A percentile compares a stretch with the other conserved stretches of the same genome.
Conservation (phyloP, 2,888 invertebrate genomes). For the Drosophila kambysellisi region DNA sequence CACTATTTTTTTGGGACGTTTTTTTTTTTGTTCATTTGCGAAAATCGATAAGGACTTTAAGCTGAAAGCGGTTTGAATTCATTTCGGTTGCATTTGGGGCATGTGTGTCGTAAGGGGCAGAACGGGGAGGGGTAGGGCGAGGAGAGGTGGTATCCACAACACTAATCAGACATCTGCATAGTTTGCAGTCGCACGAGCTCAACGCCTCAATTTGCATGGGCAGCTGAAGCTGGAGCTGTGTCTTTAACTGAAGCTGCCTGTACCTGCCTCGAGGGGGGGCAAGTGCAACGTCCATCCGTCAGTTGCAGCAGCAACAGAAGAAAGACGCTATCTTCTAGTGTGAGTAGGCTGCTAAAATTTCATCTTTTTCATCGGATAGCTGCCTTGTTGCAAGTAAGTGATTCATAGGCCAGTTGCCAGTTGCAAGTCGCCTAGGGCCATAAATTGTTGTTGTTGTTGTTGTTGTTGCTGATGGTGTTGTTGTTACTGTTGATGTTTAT, state of each 20-base stretch:
- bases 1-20: conserved; percentile 7
- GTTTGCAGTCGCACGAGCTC: conserved; percentile 38
- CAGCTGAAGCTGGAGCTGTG: conserved; percentile 30
- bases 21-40: conserved; percentile 19
- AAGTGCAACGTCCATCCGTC: conserved; percentile 22
- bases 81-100: conserved; percentile 6
- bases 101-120: conserved; percentile 4
- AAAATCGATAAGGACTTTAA: conserved; percentile 42
- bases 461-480: conserved; percentile 19
- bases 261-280: conserved; percentile 44
- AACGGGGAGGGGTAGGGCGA: conserved; percentile 15
- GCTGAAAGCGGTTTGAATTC: conserved; percentile 18
- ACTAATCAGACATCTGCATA: conserved; percentile 47
- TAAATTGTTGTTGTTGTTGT: conserved; percentile 28
- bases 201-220: conserved; percentile 51
- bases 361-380: conserved; percentile 11
- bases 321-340: conserved; percentile 38
- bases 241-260: conserved; percentile 36
- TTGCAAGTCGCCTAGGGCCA: conserved; percentile 50
- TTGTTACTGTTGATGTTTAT: conserved; percentile 20
- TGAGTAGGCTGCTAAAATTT: conserved; percentile 25
- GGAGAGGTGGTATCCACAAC: conserved; percentile 22
- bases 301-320: conserved; percentile 17
- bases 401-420: conserved; percentile 65
- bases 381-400: conserved; percentile 57